phyloP scores from a whole-genome alignment of 2,888 invertebrate species.

The Hofmannophila pseudospretella region DNA sequence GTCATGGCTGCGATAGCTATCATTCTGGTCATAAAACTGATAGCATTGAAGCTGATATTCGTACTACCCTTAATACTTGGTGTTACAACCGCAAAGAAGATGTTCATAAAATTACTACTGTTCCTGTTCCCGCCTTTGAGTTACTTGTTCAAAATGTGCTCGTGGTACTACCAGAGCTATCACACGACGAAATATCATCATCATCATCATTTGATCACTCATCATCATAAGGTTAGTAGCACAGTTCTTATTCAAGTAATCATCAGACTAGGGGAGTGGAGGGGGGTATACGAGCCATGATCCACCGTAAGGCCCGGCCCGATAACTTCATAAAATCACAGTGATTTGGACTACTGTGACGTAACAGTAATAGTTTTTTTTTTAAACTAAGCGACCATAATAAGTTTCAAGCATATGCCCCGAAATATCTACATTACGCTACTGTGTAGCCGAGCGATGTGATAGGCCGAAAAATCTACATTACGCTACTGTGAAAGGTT shows the following conservation, averaged over 20 bases:
- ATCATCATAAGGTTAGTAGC: constrained; percentile 80
- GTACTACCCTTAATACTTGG: constrained; percentile 87
- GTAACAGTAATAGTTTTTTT: no score
- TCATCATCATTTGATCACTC: constrained; percentile 87
- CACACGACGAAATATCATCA: constrained; percentile 88
- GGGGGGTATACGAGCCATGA: no score
- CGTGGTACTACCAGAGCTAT: constrained; percentile 86
- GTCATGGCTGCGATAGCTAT: constrained; percentile 86
- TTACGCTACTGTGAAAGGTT: no score
- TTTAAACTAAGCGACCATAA: no score
- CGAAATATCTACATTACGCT: no score
- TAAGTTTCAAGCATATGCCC: no score
- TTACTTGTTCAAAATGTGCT: constrained; percentile 90
- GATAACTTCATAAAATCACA: no score
- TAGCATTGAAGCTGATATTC: constrained; percentile 88
- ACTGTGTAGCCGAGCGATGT: no score
- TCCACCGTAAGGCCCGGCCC: no score
- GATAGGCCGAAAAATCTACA: no score
- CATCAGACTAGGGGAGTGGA: no score
- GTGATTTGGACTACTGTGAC: no score
- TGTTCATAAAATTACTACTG: constrained; percentile 86
- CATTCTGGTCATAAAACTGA: constrained; percentile 86
- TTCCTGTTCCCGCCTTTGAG: constrained; percentile 90
- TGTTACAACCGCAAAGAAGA: constrained; percentile 89
- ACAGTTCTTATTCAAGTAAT: background rate